These are phyloP conservation scores for Cyaniris semiargus DNA, from an alignment of 2,888 invertebrate species.

Conservation along the genomic window DNA sequence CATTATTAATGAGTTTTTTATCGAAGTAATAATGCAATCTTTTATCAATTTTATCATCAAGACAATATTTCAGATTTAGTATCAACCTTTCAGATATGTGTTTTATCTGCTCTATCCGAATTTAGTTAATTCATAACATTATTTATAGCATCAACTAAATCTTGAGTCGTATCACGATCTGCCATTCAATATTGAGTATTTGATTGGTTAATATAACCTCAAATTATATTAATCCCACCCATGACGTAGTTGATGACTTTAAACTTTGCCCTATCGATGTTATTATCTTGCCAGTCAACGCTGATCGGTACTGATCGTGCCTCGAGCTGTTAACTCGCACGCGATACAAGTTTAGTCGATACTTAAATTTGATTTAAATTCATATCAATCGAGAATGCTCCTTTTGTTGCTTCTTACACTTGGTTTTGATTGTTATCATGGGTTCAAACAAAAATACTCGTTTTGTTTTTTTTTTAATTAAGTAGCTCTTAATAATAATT, in stretches of 20 bases:
- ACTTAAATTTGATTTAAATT: slow-evolving; percentile 37
- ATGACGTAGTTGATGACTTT: slow-evolving; percentile 1
- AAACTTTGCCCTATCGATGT: slow-evolving; percentile 39
- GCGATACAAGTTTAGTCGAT: slow-evolving; percentile 67
- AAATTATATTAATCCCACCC: background rate
- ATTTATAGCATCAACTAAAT: background rate
- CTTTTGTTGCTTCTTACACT: background rate
- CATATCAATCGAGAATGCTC: background rate
- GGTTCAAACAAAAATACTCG: background rate
- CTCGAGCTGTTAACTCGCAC: slow-evolving; percentile 53
- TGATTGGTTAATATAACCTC: background rate
- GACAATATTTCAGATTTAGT: background rate
- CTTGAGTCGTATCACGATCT: background rate
- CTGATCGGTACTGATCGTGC: slow-evolving; percentile 48
- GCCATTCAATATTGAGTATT: background rate
- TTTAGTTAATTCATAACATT: background rate
- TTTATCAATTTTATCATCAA: background rate
- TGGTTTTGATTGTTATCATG: background rate
- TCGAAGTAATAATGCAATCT: background rate
- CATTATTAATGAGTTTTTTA: background rate
- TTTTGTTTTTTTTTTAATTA: background rate
- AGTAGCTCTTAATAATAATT: no score
- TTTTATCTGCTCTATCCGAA: background rate
- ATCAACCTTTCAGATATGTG: background rate
- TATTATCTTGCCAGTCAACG: slow-evolving; percentile 63